Conservation (phyloP, 37 sponge, comb jelly and placozoan genomes). For the Diacarnus erythraeanus region DNA sequence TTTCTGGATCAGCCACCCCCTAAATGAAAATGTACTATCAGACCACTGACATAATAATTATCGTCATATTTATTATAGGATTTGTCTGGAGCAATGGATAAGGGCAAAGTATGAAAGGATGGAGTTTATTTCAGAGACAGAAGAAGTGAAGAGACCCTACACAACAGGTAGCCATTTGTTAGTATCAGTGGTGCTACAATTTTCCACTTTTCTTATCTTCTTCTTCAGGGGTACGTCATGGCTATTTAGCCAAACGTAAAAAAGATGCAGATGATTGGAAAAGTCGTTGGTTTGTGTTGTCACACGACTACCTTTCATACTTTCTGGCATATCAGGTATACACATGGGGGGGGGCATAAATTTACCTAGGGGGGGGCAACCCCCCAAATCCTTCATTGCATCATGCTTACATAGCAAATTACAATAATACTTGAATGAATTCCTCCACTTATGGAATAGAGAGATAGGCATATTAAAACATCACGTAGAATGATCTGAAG, state of each 20-base stretch:
- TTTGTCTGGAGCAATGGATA: conserved; percentile 75
- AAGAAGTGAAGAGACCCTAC: conserved; percentile 37
- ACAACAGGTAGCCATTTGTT: conserved; percentile 24
- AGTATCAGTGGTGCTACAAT: background rate
- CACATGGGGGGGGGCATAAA: background rate
- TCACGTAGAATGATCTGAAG: no score
- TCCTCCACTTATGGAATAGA: no score
- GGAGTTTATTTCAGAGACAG: conserved; percentile 51
- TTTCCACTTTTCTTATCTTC: background rate
- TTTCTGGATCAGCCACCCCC: background rate
- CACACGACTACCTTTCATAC: conserved; percentile 24
- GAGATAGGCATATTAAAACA: no score
- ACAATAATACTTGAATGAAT: no score
- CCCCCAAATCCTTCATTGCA: no score
- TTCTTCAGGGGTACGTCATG: conserved; percentile 43
- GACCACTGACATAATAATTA: background rate
- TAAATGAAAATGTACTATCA: background rate
- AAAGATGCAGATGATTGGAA: conserved; percentile 61
- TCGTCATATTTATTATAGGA: conserved; percentile 33
- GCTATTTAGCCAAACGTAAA: conserved; percentile 55
- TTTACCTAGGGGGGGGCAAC: no score
- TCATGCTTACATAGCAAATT: no score
- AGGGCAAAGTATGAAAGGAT: conserved; percentile 72
- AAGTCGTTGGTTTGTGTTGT: conserved; percentile 51
- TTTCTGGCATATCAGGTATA: conserved; percentile 12